Base-by-base conservation (phyloP, 1,140 invertebrate genomes). In the Scaptomyza pallida region DNA sequence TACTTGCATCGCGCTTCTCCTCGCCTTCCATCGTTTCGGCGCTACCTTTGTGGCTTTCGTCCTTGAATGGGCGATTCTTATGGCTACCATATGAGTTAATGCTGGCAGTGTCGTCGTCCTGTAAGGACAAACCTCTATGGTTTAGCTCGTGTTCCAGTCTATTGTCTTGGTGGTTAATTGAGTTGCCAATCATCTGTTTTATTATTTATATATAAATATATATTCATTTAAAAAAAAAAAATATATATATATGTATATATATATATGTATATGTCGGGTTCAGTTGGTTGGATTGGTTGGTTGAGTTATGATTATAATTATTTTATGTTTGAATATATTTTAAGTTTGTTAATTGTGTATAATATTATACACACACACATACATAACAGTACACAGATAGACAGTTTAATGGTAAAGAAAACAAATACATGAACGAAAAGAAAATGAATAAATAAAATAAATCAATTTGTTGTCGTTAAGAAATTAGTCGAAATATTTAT, bases 81-180 rank as follows among this genome's bases (percentile, higher is more conserved):
- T 97, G 96, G 92, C 97, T 97, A 67, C 97, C 97, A 88, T 97
- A 97, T 41, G 97, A 98, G 92, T 97, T 97, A 92, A 97, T 96
- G 93, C 97, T 98, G 76, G 95, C 94, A 90, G 94, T 94, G 91
- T 95, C 94, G 75, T 95, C 94, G 77, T 94, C 94, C 92, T 94
- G 78, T 78, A 92, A 92, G 72, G 92, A 94, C 92, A 93, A 94
- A 89, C 93, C 93, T 91, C 93, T 94, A 90, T 95, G 94, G 92
- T 95, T 95, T 75, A 95, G 93, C 90, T 95, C 95, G 86, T 94
- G 93, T 82, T 96, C 95, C 90, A 95, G 92, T 85, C 94, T 93
- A 91, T 95, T 95, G 89, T 95, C 95, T 68, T 94, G 94, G 91
- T 95, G 95, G 88, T 95, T 95, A 83, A 95, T 93, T 68, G 94